Evolutionary conservation across 2,888 invertebrate species (phyloP).

Genomic region (Erpobdella octoculata): DNA sequence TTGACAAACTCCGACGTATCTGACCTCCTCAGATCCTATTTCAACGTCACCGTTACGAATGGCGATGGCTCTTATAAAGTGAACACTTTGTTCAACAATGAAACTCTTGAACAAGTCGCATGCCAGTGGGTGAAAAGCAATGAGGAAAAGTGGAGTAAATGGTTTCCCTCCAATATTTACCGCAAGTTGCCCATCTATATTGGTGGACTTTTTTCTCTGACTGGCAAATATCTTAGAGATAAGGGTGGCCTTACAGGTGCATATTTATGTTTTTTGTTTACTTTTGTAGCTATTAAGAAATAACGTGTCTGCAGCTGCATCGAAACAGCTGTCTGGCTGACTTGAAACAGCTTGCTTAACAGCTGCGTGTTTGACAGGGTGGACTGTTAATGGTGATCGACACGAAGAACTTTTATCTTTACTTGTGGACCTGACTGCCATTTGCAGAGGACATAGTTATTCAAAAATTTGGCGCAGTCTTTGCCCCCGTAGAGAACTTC

Average conservation of each 20-base stretch:
- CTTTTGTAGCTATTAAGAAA: not conserved
- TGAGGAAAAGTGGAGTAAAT: slow-evolving; percentile 52
- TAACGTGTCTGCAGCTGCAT: too few relatives aligned
- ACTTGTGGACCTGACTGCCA: too few relatives aligned
- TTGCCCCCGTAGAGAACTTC: too few relatives aligned
- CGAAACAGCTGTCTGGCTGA: too few relatives aligned
- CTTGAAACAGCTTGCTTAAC: too few relatives aligned
- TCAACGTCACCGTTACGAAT: too few relatives aligned
- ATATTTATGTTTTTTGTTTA: not conserved
- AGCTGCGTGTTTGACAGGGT: too few relatives aligned
- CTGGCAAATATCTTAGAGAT: slow-evolving; percentile 46
- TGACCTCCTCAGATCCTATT: not conserved
- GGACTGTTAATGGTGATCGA: too few relatives aligned
- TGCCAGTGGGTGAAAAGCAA: slow-evolving; percentile 63
- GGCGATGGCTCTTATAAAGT: too few relatives aligned
- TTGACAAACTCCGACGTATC: not conserved
- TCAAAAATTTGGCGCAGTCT: too few relatives aligned
- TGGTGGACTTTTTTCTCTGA: slow-evolving; percentile 67
- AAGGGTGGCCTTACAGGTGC: not conserved
- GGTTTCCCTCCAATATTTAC: slow-evolving; percentile 51
- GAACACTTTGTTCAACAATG: not conserved
- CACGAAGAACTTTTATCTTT: too few relatives aligned
- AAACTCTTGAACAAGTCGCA: slow-evolving; percentile 17
- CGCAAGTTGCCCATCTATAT: slow-evolving; percentile 56
- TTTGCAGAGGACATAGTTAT: too few relatives aligned